Evolutionary conservation across 2,797 vertebrate genomes (phyloP), one percentile per base, ranked within the genome.

Genomic region (Sus cebifrons): DNA sequence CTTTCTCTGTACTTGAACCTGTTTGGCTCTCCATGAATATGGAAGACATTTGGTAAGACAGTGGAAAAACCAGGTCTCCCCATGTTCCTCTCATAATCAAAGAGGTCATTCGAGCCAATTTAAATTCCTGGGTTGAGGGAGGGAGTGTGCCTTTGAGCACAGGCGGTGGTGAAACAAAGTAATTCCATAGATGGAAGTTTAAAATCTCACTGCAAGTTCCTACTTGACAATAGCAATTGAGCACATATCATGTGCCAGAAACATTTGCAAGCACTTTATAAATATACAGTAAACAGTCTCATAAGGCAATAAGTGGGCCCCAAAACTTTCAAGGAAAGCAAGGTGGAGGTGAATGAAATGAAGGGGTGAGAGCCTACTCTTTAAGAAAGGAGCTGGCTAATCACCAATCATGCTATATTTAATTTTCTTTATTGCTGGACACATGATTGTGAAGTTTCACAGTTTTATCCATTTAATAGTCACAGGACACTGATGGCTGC

Each of bases 401-500:
- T 29, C 32, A 3, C 10, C 68, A 27, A 0, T 40, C 29, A 2
- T 0, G 0, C 36, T 21, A 25, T 2, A 32, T 23, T 49, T 14
- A 4, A 18, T 52, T 84, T 68, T 79, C 82, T 20, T 27, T 18
- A 86, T 36, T 25, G 15, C 3, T 25, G 25, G 29, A 10, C 17
- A 58, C 6, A 40, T 17, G 14, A 67, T 11, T 21, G 11, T 49
- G 82, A 44, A 56, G 81, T 21, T 25, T 52, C 29, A 6, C 49
- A 52, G 15, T 85, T 71, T 32, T 14, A 17, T 64, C 78, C 17
- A 10, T 52, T 54, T 58, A 32, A 49, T 12, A 27, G 52, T 52
- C 64, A 91, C 29, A n/a, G 11, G 54, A 27, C 40, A 29, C 49
- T 16, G 17, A n/a, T 0, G 12, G 52, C 23, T 44, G 3, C 36